Evolutionary conservation across 2,797 vertebrate genomes (phyloP), one percentile per base, ranked within the genome.

Genomic region (Emys orbicularis): DNA sequence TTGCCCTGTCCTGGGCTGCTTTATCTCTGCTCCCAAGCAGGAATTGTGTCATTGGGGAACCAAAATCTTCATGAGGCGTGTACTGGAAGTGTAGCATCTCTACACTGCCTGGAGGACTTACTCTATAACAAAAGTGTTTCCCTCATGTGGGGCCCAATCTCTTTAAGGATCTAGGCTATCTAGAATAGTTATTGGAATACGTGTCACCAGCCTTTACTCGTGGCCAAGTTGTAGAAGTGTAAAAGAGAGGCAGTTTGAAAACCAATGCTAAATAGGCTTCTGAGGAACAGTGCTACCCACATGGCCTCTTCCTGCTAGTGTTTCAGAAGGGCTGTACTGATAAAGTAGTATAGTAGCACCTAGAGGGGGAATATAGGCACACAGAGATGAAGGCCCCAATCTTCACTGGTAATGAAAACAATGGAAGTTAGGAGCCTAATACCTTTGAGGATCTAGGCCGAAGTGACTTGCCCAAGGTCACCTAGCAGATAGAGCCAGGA

Each of bases 211-310:
- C 53, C 29, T 80, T 16, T 47, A 88, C 34, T 4, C 25, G 12
- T n/a, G 53, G 34, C 93, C 95, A 94, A 87, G 12, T 10, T 92
- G 1, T 44, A 82, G 50, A 10, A 1, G 12, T 81, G 59, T 83
- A 72, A 85, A 91, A 96, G 92, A 83, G 1, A 68, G 90, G 13
- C 29, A 15, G 80, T 80, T 92, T 86, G 74, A 53, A 91, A 91
- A 77, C 0, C 57, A 57, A 8, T 18, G n/a, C 9, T 16, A 37
- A 37, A 68, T n/a, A 68, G n/a, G 65, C 34, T 37, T 68, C 65
- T 18, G 65, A 68, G n/a, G 68, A 68, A 37, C 31, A 37, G 13
- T 65, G 34, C 61, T 65, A n/a, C 31, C 31, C 8, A 41, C 34
- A 53, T 23, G 53, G 44, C 29, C 8, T 84, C 91, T 84, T 86